Percentiles rank a stretch among this genome's conserved stretches.
These are phyloP conservation scores for Urocitellus parryii DNA, from an alignment of 2,113 vertebrate genomes.

Conservation along the genomic window DNA sequence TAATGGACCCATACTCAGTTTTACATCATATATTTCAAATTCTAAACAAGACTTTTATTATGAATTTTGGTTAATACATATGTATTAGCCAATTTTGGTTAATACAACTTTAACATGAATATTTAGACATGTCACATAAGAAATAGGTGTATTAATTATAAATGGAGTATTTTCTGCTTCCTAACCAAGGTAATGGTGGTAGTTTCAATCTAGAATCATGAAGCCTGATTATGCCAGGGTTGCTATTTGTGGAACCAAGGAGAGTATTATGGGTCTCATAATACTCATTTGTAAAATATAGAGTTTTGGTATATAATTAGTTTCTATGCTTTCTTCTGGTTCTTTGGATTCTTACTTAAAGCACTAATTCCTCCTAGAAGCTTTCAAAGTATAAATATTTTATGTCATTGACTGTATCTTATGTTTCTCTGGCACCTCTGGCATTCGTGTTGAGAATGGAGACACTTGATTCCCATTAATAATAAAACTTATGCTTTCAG, in stretches of 20 bases:
- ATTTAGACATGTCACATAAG: neutral
- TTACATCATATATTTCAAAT: neutral
- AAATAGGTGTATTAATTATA: neutral
- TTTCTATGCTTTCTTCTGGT: neutral
- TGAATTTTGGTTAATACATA: neutral
- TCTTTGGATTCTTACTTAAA: constrained; percentile 38
- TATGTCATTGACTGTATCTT: neutral
- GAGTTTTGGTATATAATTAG: neutral
- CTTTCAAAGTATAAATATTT: neutral
- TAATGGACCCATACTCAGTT: neutral
- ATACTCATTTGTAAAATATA: constrained; percentile 13
- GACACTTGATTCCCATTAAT: neutral
- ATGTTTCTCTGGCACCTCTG: neutral
- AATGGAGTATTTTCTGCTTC: neutral
- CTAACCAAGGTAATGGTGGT: neutral
- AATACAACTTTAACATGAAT: neutral
- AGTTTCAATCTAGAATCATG: neutral
- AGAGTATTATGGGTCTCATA: neutral
- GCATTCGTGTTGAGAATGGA: neutral
- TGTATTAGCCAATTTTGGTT: neutral
- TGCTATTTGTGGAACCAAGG: neutral
- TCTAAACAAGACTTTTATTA: neutral
- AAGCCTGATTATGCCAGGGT: neutral
- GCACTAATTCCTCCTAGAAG: neutral
- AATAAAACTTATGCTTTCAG: neutral